These are phyloP conservation scores for Aphis gossypii DNA, from an alignment of 1,140 invertebrate species.

Conservation along the genomic window DNA sequence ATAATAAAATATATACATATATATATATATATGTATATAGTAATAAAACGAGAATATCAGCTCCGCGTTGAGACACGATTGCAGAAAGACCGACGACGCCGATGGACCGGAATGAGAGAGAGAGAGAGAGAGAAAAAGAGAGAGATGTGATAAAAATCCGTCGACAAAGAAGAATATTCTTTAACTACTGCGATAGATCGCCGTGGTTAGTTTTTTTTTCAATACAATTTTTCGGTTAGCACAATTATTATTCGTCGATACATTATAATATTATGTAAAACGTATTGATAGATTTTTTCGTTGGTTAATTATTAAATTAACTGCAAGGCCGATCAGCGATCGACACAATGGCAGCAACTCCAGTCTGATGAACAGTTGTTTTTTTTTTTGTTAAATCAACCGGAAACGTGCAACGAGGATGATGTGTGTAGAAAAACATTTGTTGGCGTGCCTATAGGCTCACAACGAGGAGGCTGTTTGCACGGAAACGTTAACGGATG, in stretches of 20 bases:
- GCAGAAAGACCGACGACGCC: slow-evolving; percentile 16
- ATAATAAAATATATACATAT: slow-evolving; percentile 2
- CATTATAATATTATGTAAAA: neutral
- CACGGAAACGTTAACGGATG: slow-evolving; percentile 42
- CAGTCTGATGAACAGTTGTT: neutral
- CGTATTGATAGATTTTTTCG: neutral
- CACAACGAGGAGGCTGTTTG: neutral
- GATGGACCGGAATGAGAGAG: slow-evolving; percentile 16
- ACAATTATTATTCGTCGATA: neutral
- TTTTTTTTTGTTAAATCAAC: neutral
- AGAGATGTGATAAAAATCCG: neutral
- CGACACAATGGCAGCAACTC: neutral
- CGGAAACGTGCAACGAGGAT: neutral
- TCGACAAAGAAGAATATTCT: neutral
- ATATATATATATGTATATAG: neutral
- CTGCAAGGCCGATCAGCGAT: neutral
- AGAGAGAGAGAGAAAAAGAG: neutral
- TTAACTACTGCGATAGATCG: neutral
- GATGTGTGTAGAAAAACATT: neutral
- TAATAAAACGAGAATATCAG: slow-evolving; percentile 21
- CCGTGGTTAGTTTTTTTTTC: neutral
- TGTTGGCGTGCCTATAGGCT: too few relatives aligned
- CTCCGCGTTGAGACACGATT: slow-evolving; percentile 20
- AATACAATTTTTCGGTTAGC: neutral
- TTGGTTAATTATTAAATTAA: slow-evolving; percentile 33